These are phyloP conservation scores for Otus sunia DNA, from an alignment of 2,113 vertebrate genomes.

Conservation along the genomic window DNA sequence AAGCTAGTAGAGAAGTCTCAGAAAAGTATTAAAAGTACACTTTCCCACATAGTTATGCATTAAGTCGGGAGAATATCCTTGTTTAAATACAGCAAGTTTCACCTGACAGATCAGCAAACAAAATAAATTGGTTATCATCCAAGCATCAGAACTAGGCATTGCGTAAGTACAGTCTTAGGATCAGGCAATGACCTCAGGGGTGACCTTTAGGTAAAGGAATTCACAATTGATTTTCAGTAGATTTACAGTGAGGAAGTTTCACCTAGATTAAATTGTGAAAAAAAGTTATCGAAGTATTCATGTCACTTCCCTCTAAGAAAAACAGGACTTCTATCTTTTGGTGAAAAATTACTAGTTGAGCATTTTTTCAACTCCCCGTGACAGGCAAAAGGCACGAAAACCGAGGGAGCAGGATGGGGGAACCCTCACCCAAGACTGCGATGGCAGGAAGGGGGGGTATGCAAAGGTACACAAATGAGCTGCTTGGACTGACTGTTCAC, in stretches of 20 bases:
- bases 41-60: not conserved
- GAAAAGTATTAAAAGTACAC: not conserved
- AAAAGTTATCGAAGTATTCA: accelerated
- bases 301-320: not conserved
- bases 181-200: not conserved
- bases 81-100: not conserved
- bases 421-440: accelerated
- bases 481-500: not conserved
- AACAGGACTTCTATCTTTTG: not conserved
- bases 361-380: not conserved
- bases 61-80: not conserved
- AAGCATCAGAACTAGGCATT: not conserved
- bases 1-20: not conserved
- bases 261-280: not conserved
- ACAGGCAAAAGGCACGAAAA: not conserved
- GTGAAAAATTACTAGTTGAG: not conserved
- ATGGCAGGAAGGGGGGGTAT: not conserved
- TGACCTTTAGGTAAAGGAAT: not conserved
- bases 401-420: not conserved
- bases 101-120: constrained; percentile 28
- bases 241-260: not conserved
- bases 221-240: not conserved
- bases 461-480: accelerated
- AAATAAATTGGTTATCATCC: not conserved
- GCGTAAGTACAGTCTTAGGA: not conserved